A percentile compares a stretch with the other conserved stretches of the same genome.
Conservation (phyloP, 2,113 vertebrate species). For the Mobula birostris region DNA sequence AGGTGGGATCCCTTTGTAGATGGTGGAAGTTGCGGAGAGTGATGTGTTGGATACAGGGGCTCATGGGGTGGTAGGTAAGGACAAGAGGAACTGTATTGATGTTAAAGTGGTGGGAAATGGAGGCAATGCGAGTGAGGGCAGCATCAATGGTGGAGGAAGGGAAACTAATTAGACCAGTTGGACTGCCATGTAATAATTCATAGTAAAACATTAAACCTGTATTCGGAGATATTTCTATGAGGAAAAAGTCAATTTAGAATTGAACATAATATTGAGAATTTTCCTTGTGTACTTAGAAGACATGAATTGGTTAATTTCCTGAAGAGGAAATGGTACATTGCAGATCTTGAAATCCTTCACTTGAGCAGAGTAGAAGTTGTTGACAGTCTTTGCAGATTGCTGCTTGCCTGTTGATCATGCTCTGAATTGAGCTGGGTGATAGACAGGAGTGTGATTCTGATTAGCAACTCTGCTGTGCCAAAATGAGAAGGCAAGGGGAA, state of each 20-base stretch:
- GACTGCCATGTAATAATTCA: neutral
- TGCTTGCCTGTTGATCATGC: conserved; percentile 1
- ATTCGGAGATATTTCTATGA: neutral
- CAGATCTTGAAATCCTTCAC: neutral
- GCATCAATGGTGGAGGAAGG: no score
- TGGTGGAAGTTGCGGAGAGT: no score
- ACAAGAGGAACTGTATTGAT: no score
- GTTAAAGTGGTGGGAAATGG: no score
- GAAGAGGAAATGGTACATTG: neutral
- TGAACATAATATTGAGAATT: no score
- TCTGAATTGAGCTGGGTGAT: neutral
- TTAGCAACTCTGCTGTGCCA: neutral
- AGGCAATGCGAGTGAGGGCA: no score
- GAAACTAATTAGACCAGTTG: neutral
- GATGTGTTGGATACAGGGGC: no score
- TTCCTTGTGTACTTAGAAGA: no score
- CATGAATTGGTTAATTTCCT: conserved; percentile 1
- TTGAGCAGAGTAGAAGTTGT: neutral
- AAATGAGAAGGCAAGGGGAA: neutral
- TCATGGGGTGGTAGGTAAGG: no score
- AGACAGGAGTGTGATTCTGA: neutral
- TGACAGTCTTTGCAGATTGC: neutral
- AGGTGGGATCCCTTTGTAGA: no score
- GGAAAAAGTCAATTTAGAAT: neutral
- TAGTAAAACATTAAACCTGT: neutral